Percentiles rank a stretch among this genome's conserved stretches.
phyloP scores from a whole-genome alignment of 2,113 vertebrate genomes.

The Poicephalus gulielmi region DNA sequence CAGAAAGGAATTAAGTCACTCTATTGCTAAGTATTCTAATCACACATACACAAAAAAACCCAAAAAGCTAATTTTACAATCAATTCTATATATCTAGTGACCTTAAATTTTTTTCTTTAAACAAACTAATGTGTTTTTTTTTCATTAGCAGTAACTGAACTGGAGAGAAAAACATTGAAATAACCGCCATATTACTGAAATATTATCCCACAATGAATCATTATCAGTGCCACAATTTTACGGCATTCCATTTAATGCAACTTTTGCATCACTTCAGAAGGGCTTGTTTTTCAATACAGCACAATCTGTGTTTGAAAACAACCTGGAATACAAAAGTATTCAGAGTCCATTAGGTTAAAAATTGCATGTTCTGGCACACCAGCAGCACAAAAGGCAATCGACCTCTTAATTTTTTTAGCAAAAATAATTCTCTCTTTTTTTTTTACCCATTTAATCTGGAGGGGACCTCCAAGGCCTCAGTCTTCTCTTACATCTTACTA shows the following conservation, averaged over 20 bases:
- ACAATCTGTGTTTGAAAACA: neutral
- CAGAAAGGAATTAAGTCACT: neutral
- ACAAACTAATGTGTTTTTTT: neutral
- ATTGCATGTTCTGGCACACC: neutral
- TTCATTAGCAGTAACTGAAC: neutral
- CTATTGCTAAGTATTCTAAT: neutral
- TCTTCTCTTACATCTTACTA: neutral
- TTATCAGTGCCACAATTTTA: neutral
- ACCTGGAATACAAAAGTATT: neutral
- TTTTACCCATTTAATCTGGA: neutral
- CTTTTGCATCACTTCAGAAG: neutral
- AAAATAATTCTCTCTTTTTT: neutral
- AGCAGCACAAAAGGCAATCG: neutral
- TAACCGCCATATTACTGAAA: neutral
- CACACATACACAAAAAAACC: fast-evolving
- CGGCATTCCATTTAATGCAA: fast-evolving
- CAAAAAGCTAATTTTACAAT: neutral
- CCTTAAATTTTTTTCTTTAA: neutral
- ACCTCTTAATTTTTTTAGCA: neutral
- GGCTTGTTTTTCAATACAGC: neutral
- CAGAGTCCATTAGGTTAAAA: neutral
- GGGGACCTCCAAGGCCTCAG: neutral
- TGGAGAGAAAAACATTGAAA: neutral
- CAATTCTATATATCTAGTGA: neutral
- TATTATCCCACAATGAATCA: neutral